Evolutionary conservation across 2,888 invertebrate genomes (phyloP).

Genomic region (Melanostoma scalare): DNA sequence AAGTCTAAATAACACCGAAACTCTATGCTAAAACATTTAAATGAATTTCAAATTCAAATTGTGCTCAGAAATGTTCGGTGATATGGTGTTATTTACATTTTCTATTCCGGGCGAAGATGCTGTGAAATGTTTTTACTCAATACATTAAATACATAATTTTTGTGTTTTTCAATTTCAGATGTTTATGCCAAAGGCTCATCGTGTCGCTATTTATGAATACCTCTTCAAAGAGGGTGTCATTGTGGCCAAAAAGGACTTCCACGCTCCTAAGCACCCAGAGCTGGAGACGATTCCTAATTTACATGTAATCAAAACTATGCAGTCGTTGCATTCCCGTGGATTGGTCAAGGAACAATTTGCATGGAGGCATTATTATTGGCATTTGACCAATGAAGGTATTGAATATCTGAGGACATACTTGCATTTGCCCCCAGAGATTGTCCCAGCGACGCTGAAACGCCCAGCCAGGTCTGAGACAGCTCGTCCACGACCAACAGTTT

Average conservation of each 20-base stretch:
- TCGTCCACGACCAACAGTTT: constrained; percentile 88
- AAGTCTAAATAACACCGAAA: constrained; percentile 10
- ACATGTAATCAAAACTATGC: constrained; percentile 98
- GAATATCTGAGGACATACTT: constrained; percentile 97
- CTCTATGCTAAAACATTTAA: constrained; percentile 1
- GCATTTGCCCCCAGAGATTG: constrained; percentile 98
- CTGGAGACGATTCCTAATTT: constrained; percentile 97
- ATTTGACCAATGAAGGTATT: constrained; percentile 98
- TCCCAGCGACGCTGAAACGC: constrained; percentile 97
- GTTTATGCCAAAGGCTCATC: constrained; percentile 99
- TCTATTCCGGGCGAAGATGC: constrained; percentile 21
- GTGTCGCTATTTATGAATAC: constrained; percentile 97
- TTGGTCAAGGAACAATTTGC: constrained; percentile 99
- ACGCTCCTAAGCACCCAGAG: constrained; percentile 98
- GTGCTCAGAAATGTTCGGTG: not conserved
- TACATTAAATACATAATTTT: constrained; percentile 54
- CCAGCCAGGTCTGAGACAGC: constrained; percentile 93
- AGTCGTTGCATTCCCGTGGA: constrained; percentile 97
- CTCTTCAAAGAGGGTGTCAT: constrained; percentile 99
- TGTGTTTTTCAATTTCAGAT: constrained; percentile 86
- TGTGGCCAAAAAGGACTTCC: constrained; percentile 99
- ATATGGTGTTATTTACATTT: constrained; percentile 61
- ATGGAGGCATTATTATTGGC: constrained; percentile 99
- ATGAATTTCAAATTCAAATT: constrained; percentile 2
- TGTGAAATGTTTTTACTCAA: constrained; percentile 23